phyloP scores from a whole-genome alignment of 2,888 invertebrate genomes.

The Pyralis farinalis region DNA sequence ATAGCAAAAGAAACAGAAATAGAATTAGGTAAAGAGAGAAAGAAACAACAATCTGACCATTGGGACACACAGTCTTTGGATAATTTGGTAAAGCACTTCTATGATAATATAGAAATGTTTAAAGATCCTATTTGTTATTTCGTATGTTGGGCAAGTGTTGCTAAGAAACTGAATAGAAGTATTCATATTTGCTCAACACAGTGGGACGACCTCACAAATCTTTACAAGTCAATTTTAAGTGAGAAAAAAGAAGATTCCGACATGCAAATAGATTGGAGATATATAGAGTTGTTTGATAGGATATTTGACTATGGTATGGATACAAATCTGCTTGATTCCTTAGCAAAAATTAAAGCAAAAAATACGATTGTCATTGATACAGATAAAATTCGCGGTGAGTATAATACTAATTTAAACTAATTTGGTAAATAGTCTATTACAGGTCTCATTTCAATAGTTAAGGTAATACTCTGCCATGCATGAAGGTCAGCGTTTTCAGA shows the following conservation, averaged over 20 bases:
- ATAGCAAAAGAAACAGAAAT: slow-evolving; percentile 51
- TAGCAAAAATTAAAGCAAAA: slow-evolving; percentile 32
- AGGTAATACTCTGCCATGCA: too few relatives aligned
- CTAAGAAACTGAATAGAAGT: slow-evolving; percentile 37
- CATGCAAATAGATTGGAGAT: slow-evolving; percentile 67
- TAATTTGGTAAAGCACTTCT: slow-evolving; percentile 54
- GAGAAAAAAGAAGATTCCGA: slow-evolving; percentile 68
- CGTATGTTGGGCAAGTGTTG: slow-evolving; percentile 56
- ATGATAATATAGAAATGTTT: slow-evolving; percentile 55
- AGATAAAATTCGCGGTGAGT: slow-evolving; percentile 47
- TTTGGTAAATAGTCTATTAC: too few relatives aligned
- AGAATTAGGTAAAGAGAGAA: slow-evolving; percentile 27
- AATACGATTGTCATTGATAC: slow-evolving; percentile 15
- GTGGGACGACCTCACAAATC: slow-evolving; percentile 50
- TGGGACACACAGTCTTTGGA: slow-evolving; percentile 49
- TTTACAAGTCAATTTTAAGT: slow-evolving; percentile 55
- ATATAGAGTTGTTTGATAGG: slow-evolving; percentile 67
- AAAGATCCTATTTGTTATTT: slow-evolving; percentile 60
- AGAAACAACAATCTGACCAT: slow-evolving; percentile 18
- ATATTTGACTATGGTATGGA: slow-evolving; percentile 74
- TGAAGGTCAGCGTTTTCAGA: too few relatives aligned
- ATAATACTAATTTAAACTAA: too few relatives aligned
- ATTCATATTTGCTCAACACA: slow-evolving; percentile 42
- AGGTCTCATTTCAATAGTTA: too few relatives aligned
- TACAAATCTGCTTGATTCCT: slow-evolving; percentile 45